A percentile compares a stretch with the other conserved stretches of the same genome.
These are phyloP conservation scores for Nomada fucata DNA, from an alignment of 2,888 invertebrate species.

Conservation along the genomic window DNA sequence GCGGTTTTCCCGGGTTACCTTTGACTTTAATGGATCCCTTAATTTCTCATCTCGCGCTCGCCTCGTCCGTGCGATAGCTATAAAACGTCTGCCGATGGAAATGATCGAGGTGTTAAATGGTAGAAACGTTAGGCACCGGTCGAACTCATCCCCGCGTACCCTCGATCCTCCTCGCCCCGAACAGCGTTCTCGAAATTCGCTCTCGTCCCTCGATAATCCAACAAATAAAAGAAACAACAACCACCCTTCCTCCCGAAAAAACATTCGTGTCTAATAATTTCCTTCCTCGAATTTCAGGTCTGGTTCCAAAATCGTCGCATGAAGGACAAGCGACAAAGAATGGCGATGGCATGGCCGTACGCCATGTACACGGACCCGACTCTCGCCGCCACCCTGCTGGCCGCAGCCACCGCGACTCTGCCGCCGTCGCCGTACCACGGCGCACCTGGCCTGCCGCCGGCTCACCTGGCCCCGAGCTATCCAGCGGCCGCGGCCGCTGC, in stretches of 20 bases:
- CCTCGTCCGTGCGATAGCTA: conserved; percentile 44
- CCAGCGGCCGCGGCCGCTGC: conserved; percentile 86
- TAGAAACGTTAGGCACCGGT: conserved; percentile 52
- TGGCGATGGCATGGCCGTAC: conserved; percentile 98
- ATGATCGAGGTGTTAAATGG: conserved; percentile 67
- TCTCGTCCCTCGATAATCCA: neutral
- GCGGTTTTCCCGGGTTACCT: conserved; percentile 66
- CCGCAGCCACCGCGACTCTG: conserved; percentile 91
- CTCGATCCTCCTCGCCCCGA: neutral
- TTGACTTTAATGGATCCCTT: conserved; percentile 72
- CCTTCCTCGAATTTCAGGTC: conserved; percentile 86
- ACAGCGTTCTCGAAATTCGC: too few relatives aligned
- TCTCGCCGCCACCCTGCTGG: conserved; percentile 95
- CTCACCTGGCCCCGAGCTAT: conserved; percentile 85
- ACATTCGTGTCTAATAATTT: neutral
- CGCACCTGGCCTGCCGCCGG: conserved; percentile 84
- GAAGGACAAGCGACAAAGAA: conserved; percentile 98
- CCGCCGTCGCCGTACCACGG: conserved; percentile 82
- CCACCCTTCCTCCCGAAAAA: too few relatives aligned
- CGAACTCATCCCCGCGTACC: conserved; percentile 1
- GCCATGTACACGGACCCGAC: conserved; percentile 97
- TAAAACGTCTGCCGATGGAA: conserved; percentile 59
- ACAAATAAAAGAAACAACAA: neutral
- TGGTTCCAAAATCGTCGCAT: conserved; percentile 99
- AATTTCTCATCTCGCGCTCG: conserved; percentile 67